Conservation (phyloP, 2,113 vertebrate genomes). For the Carassius gibelio region DNA sequence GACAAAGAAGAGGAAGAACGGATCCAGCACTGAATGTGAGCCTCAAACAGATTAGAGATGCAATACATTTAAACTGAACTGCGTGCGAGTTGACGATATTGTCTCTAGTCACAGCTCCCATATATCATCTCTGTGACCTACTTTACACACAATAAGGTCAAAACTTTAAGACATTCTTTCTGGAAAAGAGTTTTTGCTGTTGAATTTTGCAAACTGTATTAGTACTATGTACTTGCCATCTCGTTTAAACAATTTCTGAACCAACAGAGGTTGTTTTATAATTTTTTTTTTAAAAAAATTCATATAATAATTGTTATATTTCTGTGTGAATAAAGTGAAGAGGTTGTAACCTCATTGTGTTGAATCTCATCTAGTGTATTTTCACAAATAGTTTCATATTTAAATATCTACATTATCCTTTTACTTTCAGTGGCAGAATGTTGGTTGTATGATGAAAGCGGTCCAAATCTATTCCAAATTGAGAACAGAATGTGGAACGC, state of each 20-base stretch:
- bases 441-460: conserved; percentile 1
- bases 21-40: background rate
- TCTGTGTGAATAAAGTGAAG: background rate
- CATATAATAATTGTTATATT: background rate
- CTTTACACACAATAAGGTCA: background rate
- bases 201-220: background rate
- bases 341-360: background rate
- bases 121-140: background rate
- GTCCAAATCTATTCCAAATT: background rate
- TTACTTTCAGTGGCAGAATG: background rate
- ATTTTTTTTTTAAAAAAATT: too few relatives aligned
- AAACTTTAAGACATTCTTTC: background rate
- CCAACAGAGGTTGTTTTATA: background rate
- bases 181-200: background rate
- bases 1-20: background rate
- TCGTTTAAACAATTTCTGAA: background rate
- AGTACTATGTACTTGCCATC: conserved; percentile 25
- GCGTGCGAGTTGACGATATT: background rate
- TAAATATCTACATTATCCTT: background rate
- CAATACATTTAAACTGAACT: conserved; percentile 13
- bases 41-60: conserved; percentile 68
- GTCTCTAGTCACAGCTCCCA: conserved; percentile 2
- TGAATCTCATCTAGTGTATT: background rate
- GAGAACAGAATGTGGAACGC: conserved; percentile 30
- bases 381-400: background rate